phyloP scores from a whole-genome alignment of 1,140 invertebrate species.

The Tetragnatha versicolor region DNA sequence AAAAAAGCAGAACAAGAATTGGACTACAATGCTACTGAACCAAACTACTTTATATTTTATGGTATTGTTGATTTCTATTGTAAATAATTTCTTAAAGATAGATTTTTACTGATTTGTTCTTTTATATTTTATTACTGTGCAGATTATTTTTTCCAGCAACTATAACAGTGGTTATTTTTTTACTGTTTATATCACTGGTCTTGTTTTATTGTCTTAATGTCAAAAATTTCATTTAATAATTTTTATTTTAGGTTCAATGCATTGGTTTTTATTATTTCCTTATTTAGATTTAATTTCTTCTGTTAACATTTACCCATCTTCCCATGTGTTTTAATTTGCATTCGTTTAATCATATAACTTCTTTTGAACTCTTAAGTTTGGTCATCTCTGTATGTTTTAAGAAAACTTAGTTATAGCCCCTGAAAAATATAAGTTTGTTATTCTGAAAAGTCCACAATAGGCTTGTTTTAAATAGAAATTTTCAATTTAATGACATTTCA shows the following conservation, averaged over 20 bases:
- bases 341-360: no score
- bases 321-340: no score
- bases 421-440: no score
- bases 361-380: no score
- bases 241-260: neutral
- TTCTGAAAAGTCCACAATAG: no score
- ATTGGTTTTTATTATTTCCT: neutral
- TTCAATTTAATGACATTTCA: no score
- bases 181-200: neutral
- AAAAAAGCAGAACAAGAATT: conserved; percentile 34
- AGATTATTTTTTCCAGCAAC: neutral
- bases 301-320: no score
- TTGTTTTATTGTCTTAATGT: neutral
- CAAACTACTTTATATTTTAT: conserved; percentile 52
- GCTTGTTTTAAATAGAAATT: no score
- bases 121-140: neutral
- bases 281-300: neutral
- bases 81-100: conserved; percentile 8
- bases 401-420: no score
- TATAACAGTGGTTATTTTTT: no score
- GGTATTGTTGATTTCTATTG: conserved; percentile 21
- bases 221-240: neutral
- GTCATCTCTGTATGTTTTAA: no score
- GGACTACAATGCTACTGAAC: conserved; percentile 47
- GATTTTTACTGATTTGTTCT: neutral